phyloP scores from a whole-genome alignment of 2,113 vertebrate genomes.

The Origma solitaria region DNA sequence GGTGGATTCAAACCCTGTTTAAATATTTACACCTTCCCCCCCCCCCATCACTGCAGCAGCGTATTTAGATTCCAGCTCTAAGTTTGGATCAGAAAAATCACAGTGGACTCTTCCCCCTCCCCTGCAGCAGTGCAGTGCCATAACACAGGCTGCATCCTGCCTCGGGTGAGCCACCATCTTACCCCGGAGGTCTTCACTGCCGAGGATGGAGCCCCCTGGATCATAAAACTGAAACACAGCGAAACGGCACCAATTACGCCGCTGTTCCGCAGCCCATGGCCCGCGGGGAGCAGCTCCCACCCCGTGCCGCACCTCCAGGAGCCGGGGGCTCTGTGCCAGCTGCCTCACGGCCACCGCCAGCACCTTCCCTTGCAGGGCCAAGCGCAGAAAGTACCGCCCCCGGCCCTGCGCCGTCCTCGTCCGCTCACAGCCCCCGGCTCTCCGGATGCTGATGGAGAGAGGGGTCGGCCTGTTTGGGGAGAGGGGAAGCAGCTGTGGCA shows the following conservation, averaged over 20 bases:
- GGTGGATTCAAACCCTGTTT: neutral
- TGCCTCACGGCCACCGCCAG: slow-evolving; percentile 70
- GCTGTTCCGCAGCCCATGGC: accelerated
- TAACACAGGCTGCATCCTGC: neutral
- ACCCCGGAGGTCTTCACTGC: slow-evolving; percentile 76
- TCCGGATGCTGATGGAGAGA: slow-evolving; percentile 66
- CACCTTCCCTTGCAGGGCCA: slow-evolving; percentile 69
- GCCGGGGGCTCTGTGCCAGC: slow-evolving; percentile 64
- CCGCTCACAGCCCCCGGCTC: slow-evolving; percentile 67
- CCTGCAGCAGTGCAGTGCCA: neutral
- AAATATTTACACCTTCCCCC: neutral
- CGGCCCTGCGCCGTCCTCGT: slow-evolving; percentile 70
- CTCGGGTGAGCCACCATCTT: neutral
- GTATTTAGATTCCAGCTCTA: neutral
- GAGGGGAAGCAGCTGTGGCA: neutral
- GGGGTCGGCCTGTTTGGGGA: slow-evolving; percentile 40
- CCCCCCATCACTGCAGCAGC: neutral
- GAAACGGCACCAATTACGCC: accelerated
- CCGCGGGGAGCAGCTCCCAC: accelerated
- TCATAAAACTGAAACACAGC: slow-evolving; percentile 76
- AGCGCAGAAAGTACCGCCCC: slow-evolving; percentile 70
- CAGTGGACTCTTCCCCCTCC: neutral
- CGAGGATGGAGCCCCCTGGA: slow-evolving; percentile 67
- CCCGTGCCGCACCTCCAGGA: slow-evolving; percentile 60
- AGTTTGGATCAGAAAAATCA: neutral